Evolutionary conservation across 2,888 invertebrate species (phyloP), one percentile per base, ranked within the genome.

Genomic region (Chrysolina haemoptera): DNA sequence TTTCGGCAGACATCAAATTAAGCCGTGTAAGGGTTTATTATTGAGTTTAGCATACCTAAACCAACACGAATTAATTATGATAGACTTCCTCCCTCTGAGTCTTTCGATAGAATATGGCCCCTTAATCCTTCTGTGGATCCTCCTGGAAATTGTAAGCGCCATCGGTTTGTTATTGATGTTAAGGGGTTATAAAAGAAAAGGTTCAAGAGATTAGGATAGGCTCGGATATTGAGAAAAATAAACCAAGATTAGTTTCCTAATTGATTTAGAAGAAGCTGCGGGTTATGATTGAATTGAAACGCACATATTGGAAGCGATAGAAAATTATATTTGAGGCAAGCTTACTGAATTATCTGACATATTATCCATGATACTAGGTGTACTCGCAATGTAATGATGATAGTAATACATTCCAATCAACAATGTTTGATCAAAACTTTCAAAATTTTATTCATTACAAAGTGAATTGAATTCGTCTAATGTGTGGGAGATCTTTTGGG

Each of bases 21-120:
- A 77, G 70, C 76, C 74, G 70, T 76, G 74, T 73, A 73, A 72
- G 69, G 77, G 73, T 76, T 76, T 74, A 74, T 76, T 76, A 77
- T 77, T 74, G 74, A 64, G 75, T 77, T 76, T 62, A 77, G 73
- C 59, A 70, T 74, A 77, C 77, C 75, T 76, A 74, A 76, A 77
- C 76, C 68, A 76, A 76, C 77, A 73, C 66, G 74, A 75, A 77
- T 77, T 77, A 77, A 77, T 77, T 76, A 77, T 76, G 64, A 77
- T 69, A 68, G 71, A 77, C 74, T 74, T 73, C 71, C 71, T 71
- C 70, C 65, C 63, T n/a, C n/a, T 63, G 22, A 67, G 67, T 64
- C 68, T 67, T 73, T 68, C 71, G 62, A 64, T 48, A 70, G 68
- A 73, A 70, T 70, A 35, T 62, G 62, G 63, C 55, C 43, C 62